phyloP scores from a whole-genome alignment of 2,888 invertebrate species.

The Leptopterna dolabrata region DNA sequence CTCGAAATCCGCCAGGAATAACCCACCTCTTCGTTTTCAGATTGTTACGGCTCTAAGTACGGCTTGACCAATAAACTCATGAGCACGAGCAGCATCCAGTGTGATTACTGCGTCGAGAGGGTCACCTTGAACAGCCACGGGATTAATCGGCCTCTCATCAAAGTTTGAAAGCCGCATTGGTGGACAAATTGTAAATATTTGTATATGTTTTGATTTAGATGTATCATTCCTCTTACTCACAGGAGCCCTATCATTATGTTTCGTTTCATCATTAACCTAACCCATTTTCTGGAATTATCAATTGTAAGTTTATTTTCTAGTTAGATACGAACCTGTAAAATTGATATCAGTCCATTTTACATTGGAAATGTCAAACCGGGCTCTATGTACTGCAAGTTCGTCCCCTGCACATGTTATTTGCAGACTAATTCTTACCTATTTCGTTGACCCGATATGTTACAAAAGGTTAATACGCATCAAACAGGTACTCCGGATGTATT shows the following conservation, averaged over 20 bases:
- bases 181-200: background rate
- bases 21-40: conserved; percentile 43
- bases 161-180: conserved; percentile 24
- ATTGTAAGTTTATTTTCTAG: no score
- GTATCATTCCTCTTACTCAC: background rate
- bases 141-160: conserved; percentile 31
- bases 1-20: no score
- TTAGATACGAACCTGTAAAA: no score
- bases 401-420: no score
- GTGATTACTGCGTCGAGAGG: conserved; percentile 48
- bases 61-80: conserved; percentile 38
- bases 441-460: no score
- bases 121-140: conserved; percentile 22
- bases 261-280: background rate
- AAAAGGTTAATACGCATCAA: no score
- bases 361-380: no score
- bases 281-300: no score
- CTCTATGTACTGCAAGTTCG: no score
- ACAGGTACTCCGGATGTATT: no score
- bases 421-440: no score
- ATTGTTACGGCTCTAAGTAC: conserved; percentile 55
- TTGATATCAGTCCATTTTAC: no score
- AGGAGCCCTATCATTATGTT: background rate
- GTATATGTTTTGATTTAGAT: background rate
- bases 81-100: conserved; percentile 48